Base-by-base conservation (phyloP, 1,140 invertebrate species). In the Monochamus saltuarius region DNA sequence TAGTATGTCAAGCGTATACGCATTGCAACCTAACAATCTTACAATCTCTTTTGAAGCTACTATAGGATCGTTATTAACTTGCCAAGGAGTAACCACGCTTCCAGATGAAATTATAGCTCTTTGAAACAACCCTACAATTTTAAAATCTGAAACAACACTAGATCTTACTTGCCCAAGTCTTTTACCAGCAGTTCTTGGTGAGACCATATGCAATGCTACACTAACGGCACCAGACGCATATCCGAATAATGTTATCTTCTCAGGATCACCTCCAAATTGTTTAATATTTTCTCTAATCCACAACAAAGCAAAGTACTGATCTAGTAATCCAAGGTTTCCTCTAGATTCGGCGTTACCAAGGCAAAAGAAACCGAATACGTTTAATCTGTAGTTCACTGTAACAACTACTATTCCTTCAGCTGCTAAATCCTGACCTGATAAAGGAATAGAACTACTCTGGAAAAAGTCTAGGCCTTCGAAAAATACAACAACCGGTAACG, bases 281-380 rank as follows among this genome's bases (percentile, higher is more conserved):
- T 75, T 75, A 39, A 90, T 87, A 74, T 92, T 89, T 53, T 85
- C 80, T 49, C 83, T 76, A 1, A 90, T 77, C 89, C 90, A 93
- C 13, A 85, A 66, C 11, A 93, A 67, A 0, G 87, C 88, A 53
- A 87, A 71, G 58, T 86, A 84, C 60, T 91, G 87, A 73, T 92
- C 90, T 51, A 87, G 75, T 9, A 90, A 68, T 1, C 87, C 88
- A 19, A 88, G 80, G 71, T 91, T 91, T 0, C 89, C 89, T 80
- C 80, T 11, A 78, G 75, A 52, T 80, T 82, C 56, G 61, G 59
- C 7, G 10, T 78, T 85, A 70, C 71, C 82, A 9, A 91, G 76
- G 62, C 84, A 86, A 39, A 93, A 81, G 77, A 92, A 92, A 6
- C 87, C 84, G 54, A 88, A 82, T 17, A 87, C 77, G 68, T 87